Percentiles rank a stretch among this genome's conserved stretches.
phyloP scores from a whole-genome alignment of 2,888 invertebrate genomes.

The Dasypolia templi region DNA sequence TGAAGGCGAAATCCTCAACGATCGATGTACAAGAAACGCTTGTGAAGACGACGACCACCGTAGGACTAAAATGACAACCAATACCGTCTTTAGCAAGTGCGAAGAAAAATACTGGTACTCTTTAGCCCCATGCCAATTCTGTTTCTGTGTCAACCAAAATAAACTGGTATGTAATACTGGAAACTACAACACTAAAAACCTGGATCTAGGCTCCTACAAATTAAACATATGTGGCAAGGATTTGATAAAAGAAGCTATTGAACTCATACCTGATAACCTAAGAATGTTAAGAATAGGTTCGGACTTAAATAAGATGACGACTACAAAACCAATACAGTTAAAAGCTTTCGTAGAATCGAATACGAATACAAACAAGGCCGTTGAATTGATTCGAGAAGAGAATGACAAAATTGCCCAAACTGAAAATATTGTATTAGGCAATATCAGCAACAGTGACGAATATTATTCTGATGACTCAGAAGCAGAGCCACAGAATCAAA shows the following conservation, averaged over 20 bases:
- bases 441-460: conserved; percentile 32
- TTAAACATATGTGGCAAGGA: conserved; percentile 77
- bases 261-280: conserved; percentile 66
- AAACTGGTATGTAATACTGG: conserved; percentile 80
- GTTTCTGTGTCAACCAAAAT: conserved; percentile 78
- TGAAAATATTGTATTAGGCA: neutral
- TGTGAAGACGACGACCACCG: conserved; percentile 66
- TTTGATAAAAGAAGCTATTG: conserved; percentile 72
- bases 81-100: conserved; percentile 73
- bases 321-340: neutral
- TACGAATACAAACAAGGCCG: conserved; percentile 4
- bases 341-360: neutral
- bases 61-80: conserved; percentile 45
- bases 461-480: conserved; percentile 55
- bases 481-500: conserved; percentile 15
- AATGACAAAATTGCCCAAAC: neutral
- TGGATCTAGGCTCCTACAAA: conserved; percentile 74
- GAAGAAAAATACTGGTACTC: conserved; percentile 80
- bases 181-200: conserved; percentile 56
- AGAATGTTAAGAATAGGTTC: conserved; percentile 52
- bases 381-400: conserved; percentile 11
- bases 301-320: neutral
- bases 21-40: conserved; percentile 78
- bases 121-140: conserved; percentile 80
- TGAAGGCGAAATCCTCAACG: conserved; percentile 71